phyloP scores from a whole-genome alignment of 2,113 vertebrate species.

The Podarcis muralis region DNA sequence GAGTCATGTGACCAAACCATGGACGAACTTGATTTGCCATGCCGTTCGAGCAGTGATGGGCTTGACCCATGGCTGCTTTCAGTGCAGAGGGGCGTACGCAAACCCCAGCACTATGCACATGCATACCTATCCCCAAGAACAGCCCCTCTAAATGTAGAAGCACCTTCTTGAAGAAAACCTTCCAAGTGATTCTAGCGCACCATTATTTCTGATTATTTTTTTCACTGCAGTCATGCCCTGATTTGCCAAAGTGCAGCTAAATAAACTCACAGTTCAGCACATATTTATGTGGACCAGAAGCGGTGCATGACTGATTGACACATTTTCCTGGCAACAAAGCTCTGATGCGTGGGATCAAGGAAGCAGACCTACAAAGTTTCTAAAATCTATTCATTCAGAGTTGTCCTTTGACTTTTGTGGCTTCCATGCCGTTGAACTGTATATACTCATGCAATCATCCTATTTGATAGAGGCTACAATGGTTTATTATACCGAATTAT shows the following conservation, averaged over 20 bases:
- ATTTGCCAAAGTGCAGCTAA: background rate
- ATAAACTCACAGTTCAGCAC: background rate
- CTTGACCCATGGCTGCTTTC: background rate
- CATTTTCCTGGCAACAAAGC: background rate
- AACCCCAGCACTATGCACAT: background rate
- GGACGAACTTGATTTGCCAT: accelerated
- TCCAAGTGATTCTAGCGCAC: background rate
- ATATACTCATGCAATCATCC: background rate
- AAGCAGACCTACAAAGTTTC: background rate
- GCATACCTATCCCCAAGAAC: background rate
- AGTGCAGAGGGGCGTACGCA: background rate
- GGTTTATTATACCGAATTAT: background rate
- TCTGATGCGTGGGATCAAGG: background rate
- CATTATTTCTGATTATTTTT: background rate
- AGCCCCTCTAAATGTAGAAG: background rate
- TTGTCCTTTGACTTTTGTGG: background rate
- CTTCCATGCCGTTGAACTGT: background rate
- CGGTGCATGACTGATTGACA: background rate
- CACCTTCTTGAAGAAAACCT: background rate
- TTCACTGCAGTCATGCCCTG: background rate
- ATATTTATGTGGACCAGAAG: too few relatives aligned
- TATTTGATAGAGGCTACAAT: background rate
- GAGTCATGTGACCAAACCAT: background rate
- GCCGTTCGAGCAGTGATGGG: background rate
- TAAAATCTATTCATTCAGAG: background rate